Base-by-base conservation (phyloP, 2,113 vertebrate species). In the Pterocles burchelli region DNA sequence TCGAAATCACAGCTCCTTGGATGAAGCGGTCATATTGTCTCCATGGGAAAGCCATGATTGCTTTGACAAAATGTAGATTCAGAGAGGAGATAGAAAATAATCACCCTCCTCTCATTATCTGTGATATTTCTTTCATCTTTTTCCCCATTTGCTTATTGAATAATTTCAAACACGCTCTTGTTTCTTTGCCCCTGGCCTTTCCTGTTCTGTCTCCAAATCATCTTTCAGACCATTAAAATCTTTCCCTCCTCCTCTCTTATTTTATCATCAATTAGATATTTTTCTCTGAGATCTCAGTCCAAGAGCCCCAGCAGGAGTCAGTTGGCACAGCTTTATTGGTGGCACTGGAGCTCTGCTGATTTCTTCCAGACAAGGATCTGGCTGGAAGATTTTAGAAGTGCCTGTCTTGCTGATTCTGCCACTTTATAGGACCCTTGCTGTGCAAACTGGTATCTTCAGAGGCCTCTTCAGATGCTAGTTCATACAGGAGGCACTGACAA, bases 151-250 rank as follows among this genome's bases (percentile, higher is more conserved):
- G 24, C 74, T 95, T 93, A 83, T 66, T 80, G 72, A 94, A 83
- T 88, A 0, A 67, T 93, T 96, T 96, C 59, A 86, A 94, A 94
- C 2, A 2, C 2, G 2, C 14, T 55, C 75, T 90, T 85, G 33
- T 83, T 94, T 77, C 93, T 91, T 96, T 93, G 85, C 59, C 82
- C 43, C 61, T 75, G 36, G 85, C 68, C 34, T 72, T 90, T 86
- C 65, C 33, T 88, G 81, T 94, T 93, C 75, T 90, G 38, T 75
- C 88, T 88, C 48, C 38, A 94, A 92, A 88, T 77, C n/a, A 86
- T 93, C 63, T 90, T 90, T 90, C 63, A 88, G 68, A 22, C 52
- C 63, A 78, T 77, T 80, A 68, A 90, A 91, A 92, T 63, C 59
- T 94, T 94, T 95, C 43, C 33, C 74, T 87, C 62, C 76, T 80